Percentiles rank a stretch among this genome's conserved stretches.
phyloP scores from a whole-genome alignment of 2,113 vertebrate species.

The Chionomys nivalis region DNA sequence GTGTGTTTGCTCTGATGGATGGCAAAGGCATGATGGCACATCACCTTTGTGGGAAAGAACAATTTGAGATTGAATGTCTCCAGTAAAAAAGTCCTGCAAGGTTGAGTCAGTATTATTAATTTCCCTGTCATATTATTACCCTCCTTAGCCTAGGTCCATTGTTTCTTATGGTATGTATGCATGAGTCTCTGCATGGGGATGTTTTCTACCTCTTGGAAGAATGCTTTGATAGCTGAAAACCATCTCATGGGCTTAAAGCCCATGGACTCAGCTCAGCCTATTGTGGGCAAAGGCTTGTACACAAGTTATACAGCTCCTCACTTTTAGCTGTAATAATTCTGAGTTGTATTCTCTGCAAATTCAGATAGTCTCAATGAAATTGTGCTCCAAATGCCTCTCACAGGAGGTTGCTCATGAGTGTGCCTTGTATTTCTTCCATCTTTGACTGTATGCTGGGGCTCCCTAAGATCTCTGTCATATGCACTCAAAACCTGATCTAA shows the following conservation, averaged over 20 bases:
- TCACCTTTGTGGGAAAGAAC: background rate
- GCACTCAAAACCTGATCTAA: background rate
- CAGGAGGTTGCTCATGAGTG: background rate
- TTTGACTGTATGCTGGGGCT: background rate
- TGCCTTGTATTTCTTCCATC: background rate
- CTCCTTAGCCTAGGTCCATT: background rate
- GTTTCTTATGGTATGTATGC: background rate
- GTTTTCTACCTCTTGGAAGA: background rate
- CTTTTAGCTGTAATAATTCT: background rate
- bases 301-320: background rate
- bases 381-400: background rate
- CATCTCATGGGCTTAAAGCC: background rate
- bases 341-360: background rate
- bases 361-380: background rate
- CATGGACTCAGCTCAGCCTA: background rate
- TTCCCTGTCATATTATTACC: background rate
- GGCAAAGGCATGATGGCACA: background rate
- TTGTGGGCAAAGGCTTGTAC: background rate
- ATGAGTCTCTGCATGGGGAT: background rate
- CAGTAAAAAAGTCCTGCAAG: background rate
- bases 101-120: background rate
- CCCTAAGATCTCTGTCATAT: background rate
- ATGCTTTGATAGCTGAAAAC: background rate
- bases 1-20: background rate
- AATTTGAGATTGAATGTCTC: background rate